These are phyloP conservation scores for Carposina sasakii DNA, from an alignment of 1,140 invertebrate species.

Conservation along the genomic window DNA sequence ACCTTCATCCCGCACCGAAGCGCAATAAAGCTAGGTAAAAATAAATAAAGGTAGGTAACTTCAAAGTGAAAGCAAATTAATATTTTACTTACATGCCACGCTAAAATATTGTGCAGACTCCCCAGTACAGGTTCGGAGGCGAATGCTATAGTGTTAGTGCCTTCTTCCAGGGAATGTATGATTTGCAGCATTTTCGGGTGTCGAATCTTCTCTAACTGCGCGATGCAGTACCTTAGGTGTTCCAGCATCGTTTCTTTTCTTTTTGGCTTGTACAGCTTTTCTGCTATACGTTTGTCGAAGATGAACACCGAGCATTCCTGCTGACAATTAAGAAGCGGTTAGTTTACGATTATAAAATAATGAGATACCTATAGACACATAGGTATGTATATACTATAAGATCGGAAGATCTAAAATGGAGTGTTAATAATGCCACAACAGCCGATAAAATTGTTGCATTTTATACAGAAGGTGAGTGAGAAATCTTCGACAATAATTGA, in stretches of 20 bases:
- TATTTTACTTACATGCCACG: constrained; percentile 76
- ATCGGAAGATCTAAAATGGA: no score
- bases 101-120: constrained; percentile 90
- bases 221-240: constrained; percentile 86
- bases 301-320: constrained; percentile 97
- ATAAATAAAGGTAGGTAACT: no score
- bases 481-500: no score
- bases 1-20: no score
- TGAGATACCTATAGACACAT: no score
- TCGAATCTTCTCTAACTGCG: constrained; percentile 86
- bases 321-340: constrained; percentile 57
- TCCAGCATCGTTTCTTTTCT: constrained; percentile 94
- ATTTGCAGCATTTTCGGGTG: constrained; percentile 90
- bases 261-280: constrained; percentile 95
- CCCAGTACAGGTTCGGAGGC: constrained; percentile 91
- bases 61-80: no score
- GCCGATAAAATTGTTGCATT: no score
- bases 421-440: no score
- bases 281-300: constrained; percentile 94
- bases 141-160: constrained; percentile 90
- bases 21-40: no score
- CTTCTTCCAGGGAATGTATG: constrained; percentile 85
- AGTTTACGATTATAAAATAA: no score
- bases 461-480: no score
- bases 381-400: no score